Percentiles rank a stretch among this genome's conserved stretches.
Conservation (phyloP, 2,888 invertebrate species). For the Xylota segnis region DNA sequence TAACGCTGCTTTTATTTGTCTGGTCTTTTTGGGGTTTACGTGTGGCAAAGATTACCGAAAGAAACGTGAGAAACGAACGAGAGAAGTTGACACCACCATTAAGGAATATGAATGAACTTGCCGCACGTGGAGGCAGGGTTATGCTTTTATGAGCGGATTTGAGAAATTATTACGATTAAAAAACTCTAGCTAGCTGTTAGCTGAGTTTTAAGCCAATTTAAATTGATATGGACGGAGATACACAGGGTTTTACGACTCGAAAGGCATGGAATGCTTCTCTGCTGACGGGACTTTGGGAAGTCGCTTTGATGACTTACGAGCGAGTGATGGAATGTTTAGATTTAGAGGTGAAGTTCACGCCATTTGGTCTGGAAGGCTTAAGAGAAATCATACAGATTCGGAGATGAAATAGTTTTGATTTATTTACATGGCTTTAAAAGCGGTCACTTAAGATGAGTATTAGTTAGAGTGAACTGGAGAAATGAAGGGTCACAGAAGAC, state of each 20-base stretch:
- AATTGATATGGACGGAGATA: conserved; percentile 35
- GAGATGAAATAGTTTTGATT: neutral
- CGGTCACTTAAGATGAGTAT: too few species aligned
- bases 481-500: too few species aligned
- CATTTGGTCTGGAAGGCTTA: conserved; percentile 4
- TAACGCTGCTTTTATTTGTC: conserved; percentile 1
- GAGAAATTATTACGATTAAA: conserved; percentile 52
- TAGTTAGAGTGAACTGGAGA: too few species aligned
- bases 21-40: neutral
- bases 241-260: conserved; percentile 32
- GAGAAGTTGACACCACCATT: conserved; percentile 4
- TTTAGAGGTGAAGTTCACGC: conserved; percentile 30
- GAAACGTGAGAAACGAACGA: conserved; percentile 45
- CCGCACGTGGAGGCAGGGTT: conserved; percentile 45
- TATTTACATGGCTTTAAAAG: neutral
- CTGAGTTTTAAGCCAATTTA: conserved; percentile 36
- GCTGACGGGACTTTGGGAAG: neutral
- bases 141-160: conserved; percentile 40
- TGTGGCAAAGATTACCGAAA: conserved; percentile 33
- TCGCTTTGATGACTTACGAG: neutral
- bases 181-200: conserved; percentile 34
- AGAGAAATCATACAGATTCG: neutral
- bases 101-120: conserved; percentile 37
- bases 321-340: conserved; percentile 9
- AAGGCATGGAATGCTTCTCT: conserved; percentile 21